Base-by-base conservation (phyloP, 2,888 invertebrate species). In the Idaea straminata region DNA sequence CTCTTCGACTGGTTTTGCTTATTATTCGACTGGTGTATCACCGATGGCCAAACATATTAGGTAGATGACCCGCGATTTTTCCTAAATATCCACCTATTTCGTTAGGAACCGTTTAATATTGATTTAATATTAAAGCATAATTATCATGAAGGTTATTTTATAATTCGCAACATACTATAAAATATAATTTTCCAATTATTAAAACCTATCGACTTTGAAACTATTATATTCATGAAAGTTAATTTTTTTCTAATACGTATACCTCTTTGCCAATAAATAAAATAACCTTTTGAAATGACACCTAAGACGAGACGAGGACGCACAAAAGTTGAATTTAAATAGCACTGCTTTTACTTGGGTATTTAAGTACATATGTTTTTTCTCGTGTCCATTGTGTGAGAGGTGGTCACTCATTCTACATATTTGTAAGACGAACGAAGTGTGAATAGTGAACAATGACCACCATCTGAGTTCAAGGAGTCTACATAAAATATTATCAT, bases 1-100 rank as follows among this genome's bases (percentile, higher is more conserved):
- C 88, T 86, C 79, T 83, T 85, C 83, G 84, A 92, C 92, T 88
- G 88, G 91, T 91, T 91, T 89, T 79, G 77, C 83, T 90, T 90
- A 89, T 85, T 88, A 90, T 91, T 91, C 89, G 83, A 76, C 79
- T 76, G 80, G 85, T 83, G 86, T 85, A 84, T 83, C 75, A 78
- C 80, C 69, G 73, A 84, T 76, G 84, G 77, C 71, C 78, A 79
- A 86, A 85, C 82, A 83, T 80, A 80, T 82, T 81, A 77, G 77
- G 79, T 78, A 76, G 77, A 74, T 77, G 78, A 81, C 77, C 78
- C 72, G 80, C 71, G 67, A 72, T 73, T 78, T 78, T 71, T 63
- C 57, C 15, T 35, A 61, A 63, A 61, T 36, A 62, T 58, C 35
- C 16, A 61, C 35, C 47, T 36, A 61, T 58, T 34, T 16, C 34